Evolutionary conservation across 2,888 invertebrate genomes (phyloP), one percentile per base, ranked within the genome.

Genomic region (Drosophila helvetica): DNA sequence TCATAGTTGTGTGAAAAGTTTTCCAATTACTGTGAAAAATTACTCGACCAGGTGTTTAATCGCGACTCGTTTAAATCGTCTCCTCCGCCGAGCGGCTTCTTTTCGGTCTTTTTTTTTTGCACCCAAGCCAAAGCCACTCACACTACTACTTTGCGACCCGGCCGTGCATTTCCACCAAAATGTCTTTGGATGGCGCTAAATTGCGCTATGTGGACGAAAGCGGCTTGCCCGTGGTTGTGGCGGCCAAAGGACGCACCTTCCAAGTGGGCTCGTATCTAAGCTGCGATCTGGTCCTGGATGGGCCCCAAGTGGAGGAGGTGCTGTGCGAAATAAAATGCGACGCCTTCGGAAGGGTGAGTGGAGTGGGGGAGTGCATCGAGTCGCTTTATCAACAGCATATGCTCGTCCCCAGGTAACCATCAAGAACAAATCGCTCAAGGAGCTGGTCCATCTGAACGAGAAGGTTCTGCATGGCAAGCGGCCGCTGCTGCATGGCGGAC

Each of bases 251-350:
- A 43, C 90, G 88, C 42, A 85, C 88, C 51, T 91, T 91, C 52
- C 83, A 81, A 25, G 77, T 92, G 33, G 92, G 92, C 15, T 90
- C 91, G 54, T 90, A 81, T 65, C 66, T 87, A 65, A 83, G 72
- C 64, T 90, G 90, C 65, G 91, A 92, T 80, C 78, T 89, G 61
- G 73, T 90, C 18, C 63, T 91, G 30, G 74, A 86, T 3, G 88
- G 90, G 60, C 90, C 77, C 47, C 64, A 45, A n/a, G 73, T 52
- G 22, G 83, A 86, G 65, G 85, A 89, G 5, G 45, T 91, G 38
- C 90, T 91, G 57, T 92, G 92, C 66, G 88, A 90, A 57, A 92
- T 92, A 63, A 78, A 86, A 64, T 89, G 90, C 60, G 92, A 92
- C 74, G 87, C 91, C 15, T 92, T 90, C 74, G 91, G 91, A 60